Evolutionary conservation across 2,113 vertebrate genomes (phyloP).

Genomic region (Brachypodius melanocephalos): DNA sequence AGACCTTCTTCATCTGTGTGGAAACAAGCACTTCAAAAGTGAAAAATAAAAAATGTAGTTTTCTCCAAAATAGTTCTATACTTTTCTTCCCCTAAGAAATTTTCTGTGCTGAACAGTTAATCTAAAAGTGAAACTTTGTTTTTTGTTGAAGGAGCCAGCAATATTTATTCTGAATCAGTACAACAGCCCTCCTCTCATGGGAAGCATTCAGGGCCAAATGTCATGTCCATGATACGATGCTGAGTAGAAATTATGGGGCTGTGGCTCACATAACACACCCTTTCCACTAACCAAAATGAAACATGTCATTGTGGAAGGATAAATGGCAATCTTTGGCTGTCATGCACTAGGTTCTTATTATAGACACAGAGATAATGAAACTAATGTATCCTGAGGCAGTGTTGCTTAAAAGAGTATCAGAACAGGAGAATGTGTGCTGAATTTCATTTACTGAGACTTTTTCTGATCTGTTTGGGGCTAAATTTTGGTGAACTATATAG

Average conservation of each 20-base stretch:
- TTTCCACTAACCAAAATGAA: conserved; percentile 30
- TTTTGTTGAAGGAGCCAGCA: neutral
- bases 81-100: neutral
- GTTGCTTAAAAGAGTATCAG: conserved; percentile 50
- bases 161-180: neutral
- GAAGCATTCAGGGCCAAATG: conserved; percentile 10
- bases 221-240: neutral
- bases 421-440: conserved; percentile 17
- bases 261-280: neutral
- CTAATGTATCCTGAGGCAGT: conserved; percentile 58
- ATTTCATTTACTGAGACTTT: conserved; percentile 18
- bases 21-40: neutral
- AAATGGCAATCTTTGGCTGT: conserved; percentile 51
- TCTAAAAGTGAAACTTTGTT: neutral
- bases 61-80: neutral
- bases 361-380: conserved; percentile 63
- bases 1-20: neutral
- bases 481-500: neutral
- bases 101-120: neutral
- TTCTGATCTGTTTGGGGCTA: neutral
- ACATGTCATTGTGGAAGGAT: conserved; percentile 43
- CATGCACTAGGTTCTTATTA: conserved; percentile 46
- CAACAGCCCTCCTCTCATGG: neutral
- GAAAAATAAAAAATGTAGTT: neutral
- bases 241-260: neutral